Evolutionary conservation across 2,888 invertebrate genomes (phyloP).

Genomic region (Acanthacorydalis orientalis): DNA sequence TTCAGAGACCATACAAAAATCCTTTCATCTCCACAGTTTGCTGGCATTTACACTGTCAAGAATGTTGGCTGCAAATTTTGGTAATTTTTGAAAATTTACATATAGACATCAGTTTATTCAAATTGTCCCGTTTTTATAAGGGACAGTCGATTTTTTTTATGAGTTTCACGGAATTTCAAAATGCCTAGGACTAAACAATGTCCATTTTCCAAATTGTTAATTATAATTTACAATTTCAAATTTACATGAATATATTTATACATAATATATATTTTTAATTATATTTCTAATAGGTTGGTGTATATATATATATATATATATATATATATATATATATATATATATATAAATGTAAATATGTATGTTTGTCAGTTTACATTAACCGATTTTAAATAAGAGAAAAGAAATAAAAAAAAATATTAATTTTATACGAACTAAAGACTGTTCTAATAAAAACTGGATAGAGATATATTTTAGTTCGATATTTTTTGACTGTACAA

Average conservation of each 20-base stretch:
- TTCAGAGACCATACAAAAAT: slow-evolving; percentile 42
- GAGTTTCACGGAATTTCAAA: no score
- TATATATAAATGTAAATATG: neutral
- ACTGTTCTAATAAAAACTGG: no score
- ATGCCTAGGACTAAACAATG: no score
- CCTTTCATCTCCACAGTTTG: slow-evolving; percentile 50
- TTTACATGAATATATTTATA: neutral
- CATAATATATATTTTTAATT: neutral
- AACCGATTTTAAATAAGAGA: no score
- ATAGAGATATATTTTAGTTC: no score
- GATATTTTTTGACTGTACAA: no score
- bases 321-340: neutral
- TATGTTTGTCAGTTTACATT: no score
- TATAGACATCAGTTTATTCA: neutral
- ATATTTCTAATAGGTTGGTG: no score
- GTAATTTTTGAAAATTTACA: slow-evolving; percentile 17
- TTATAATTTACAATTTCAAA: neutral
- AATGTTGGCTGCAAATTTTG: slow-evolving; percentile 52
- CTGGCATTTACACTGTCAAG: slow-evolving; percentile 55
- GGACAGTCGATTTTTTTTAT: no score
- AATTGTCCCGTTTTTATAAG: no score
- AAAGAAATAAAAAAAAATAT: no score
- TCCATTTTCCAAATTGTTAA: neutral
- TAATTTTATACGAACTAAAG: no score
- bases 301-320: neutral